Evolutionary conservation across 2,113 vertebrate genomes (phyloP).

Genomic region (Myotis brandtii): DNA sequence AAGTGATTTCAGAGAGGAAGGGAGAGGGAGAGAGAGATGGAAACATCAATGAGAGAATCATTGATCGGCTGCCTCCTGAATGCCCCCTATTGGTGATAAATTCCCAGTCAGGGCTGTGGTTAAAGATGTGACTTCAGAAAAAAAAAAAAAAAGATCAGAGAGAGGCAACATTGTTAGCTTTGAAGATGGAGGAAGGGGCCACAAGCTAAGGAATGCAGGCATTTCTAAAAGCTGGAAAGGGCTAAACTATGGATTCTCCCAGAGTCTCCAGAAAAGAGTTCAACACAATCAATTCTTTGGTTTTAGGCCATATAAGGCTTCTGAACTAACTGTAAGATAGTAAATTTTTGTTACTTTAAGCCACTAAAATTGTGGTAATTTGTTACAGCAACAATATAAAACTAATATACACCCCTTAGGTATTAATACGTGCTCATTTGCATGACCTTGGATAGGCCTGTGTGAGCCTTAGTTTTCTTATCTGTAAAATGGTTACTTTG

Average conservation of each 20-base stretch:
- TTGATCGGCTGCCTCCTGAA: too few species aligned
- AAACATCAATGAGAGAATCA: too few species aligned
- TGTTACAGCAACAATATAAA: neutral
- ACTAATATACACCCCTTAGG: neutral
- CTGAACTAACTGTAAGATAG: neutral
- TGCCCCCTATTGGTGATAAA: too few species aligned
- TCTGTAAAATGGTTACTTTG: neutral
- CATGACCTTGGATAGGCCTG: neutral
- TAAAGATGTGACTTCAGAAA: neutral
- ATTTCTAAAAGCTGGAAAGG: neutral
- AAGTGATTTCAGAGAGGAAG: too few species aligned
- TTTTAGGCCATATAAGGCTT: neutral
- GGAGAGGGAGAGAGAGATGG: too few species aligned
- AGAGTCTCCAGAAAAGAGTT: neutral
- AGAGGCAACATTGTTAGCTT: neutral
- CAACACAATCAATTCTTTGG: neutral
- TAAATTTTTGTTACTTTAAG: neutral
- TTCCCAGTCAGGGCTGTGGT: too few species aligned
- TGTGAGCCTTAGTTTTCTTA: neutral
- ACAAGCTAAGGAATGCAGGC: neutral
- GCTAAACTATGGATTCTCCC: neutral
- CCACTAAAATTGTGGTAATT: neutral
- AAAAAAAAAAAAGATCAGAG: conserved; percentile 14
- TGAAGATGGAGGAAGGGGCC: neutral
- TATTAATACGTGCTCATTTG: neutral